Conservation (phyloP, 1,140 invertebrate genomes). For the Sitophilus oryzae region DNA sequence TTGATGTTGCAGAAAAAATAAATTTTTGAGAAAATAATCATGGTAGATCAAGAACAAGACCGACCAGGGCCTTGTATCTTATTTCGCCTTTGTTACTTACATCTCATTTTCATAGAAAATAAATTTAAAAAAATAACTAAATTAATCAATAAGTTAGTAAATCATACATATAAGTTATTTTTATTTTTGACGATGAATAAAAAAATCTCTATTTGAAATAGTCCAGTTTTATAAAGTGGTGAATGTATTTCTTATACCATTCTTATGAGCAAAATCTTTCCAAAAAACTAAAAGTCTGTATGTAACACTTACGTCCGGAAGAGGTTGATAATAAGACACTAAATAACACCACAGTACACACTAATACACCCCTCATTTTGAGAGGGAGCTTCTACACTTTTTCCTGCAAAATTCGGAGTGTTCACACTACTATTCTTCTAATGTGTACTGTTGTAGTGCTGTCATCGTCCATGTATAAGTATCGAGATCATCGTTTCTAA, state of each 20-base stretch:
- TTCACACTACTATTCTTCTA: neutral
- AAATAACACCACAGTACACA: neutral
- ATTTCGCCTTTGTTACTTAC: too few species aligned
- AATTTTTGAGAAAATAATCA: too few species aligned
- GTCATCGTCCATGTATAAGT: neutral
- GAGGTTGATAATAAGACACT: neutral
- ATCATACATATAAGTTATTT: neutral
- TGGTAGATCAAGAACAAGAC: too few species aligned
- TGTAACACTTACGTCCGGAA: neutral
- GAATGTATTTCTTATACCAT: neutral
- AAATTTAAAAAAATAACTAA: neutral
- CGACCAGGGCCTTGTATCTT: too few species aligned
- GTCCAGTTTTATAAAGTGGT: neutral
- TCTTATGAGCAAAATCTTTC: neutral
- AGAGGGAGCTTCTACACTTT: neutral
- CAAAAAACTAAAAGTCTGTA: too few species aligned
- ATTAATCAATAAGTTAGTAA: neutral
- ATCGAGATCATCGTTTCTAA: neutral
- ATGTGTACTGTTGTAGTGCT: neutral
- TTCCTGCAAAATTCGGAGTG: neutral
- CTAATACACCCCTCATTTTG: neutral
- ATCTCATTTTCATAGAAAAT: too few species aligned
- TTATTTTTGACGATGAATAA: neutral
- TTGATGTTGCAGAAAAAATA: too few species aligned
- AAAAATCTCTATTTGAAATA: neutral